Evolutionary conservation across 1,140 invertebrate genomes (phyloP).

Genomic region (Goniozus legneri): DNA sequence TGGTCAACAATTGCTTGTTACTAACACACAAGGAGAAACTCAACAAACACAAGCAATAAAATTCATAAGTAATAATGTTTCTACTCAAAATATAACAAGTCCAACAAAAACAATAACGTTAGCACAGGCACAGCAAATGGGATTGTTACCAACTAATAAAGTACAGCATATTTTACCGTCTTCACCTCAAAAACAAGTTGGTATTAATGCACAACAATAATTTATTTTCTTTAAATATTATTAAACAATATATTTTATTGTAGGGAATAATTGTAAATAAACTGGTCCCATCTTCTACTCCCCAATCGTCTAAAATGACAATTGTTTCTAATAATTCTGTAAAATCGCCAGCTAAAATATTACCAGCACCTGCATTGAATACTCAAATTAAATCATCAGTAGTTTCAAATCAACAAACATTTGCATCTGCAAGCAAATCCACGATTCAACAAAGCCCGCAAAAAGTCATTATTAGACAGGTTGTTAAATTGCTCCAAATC

Average conservation of each 20-base stretch:
- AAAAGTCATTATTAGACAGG: conserved; percentile 61
- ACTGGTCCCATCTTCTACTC: conserved; percentile 44
- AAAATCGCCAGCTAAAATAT: conserved; percentile 67
- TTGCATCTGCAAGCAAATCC: conserved; percentile 39
- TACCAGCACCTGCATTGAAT: conserved; percentile 60
- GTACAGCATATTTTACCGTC: conserved; percentile 56
- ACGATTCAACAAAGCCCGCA: conserved; percentile 56
- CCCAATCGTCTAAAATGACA: conserved; percentile 46
- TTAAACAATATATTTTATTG: no score
- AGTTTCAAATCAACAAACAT: conserved; percentile 38
- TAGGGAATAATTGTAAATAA: conserved; percentile 55
- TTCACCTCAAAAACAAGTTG: conserved; percentile 50
- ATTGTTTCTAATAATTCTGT: conserved; percentile 47
- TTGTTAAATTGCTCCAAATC: conserved; percentile 38
- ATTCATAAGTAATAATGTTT: conserved; percentile 38
- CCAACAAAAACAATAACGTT: conserved; percentile 69
- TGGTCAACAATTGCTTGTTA: conserved; percentile 43
- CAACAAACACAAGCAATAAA: conserved; percentile 42
- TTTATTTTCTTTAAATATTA: conserved; percentile 20
- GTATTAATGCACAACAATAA: conserved; percentile 13
- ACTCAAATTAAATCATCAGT: conserved; percentile 45
- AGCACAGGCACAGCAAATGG: conserved; percentile 67
- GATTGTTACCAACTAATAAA: conserved; percentile 57
- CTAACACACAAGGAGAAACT: conserved; percentile 41
- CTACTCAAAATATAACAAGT: conserved; percentile 39